Evolutionary conservation across 2,797 vertebrate species (phyloP), one percentile per base, ranked within the genome.

Genomic region (Myioborus miniatus): DNA sequence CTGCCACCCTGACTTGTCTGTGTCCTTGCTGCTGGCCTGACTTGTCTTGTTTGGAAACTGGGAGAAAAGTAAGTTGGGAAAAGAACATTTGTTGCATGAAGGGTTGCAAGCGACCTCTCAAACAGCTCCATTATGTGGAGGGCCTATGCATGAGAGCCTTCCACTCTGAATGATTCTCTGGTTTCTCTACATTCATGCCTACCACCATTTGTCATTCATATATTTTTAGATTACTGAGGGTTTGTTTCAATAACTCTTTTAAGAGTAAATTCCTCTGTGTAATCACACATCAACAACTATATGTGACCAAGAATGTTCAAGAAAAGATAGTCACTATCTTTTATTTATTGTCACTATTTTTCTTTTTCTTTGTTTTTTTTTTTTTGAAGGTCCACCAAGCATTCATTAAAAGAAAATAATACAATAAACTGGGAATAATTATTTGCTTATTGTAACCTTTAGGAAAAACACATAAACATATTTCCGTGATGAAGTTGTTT

Each of bases 241-340:
- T 21, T 68, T 71, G 21, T 87, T 64, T 58, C 18, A 56, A 41
- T 75, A 90, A 83, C 9, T 37, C 9, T 60, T 84, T 55, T 43
- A 59, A 87, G 36, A 70, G 39, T 70, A 70, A 74, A 83, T 27
- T 78, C 27, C 23, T 37, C 8, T 70, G 14, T 75, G 36, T 46
- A 74, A 58, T 83, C 65, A 49, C 39, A 53, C 16, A 43, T 63
- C 23, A 75, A 29, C 0, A 2, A 26, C 37, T 64, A n/a, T 27
- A 27, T 26, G 9, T 67, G n/a, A 23, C 30, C 0, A 0, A 62
- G 17, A 63, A 30, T 70, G 36, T 67, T 70, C n/a, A 78, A 62
- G 53, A 63, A 49, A 87, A 44, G 12, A 11, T 16, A 82, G 7
- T 23, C 44, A 15, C 39, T 49, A 10, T 50, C 12, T 23, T 71